Evolutionary conservation across 2,888 invertebrate species (phyloP).

Genomic region (Lottia gigantea): DNA sequence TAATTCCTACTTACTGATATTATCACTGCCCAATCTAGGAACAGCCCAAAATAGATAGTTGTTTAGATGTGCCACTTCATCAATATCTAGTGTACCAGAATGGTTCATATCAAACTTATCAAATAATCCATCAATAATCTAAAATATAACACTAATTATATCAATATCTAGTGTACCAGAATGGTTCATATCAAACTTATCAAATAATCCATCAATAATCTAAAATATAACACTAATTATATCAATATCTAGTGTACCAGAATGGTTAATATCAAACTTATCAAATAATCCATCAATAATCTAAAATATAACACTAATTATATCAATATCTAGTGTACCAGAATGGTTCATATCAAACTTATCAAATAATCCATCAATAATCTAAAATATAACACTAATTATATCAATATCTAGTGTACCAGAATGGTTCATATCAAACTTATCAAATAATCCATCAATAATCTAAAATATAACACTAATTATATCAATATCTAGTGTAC

Average conservation of each 20-base stretch:
- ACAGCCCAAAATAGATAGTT: constrained; percentile 45
- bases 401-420: too few relatives aligned
- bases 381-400: constrained; percentile 30
- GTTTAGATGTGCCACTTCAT: constrained; percentile 47
- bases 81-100: constrained; percentile 44
- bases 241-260: constrained; percentile 43
- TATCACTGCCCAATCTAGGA: constrained; percentile 38
- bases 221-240: constrained; percentile 23
- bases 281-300: constrained; percentile 40
- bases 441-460: too few relatives aligned
- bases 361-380: constrained; percentile 39
- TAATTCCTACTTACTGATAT: constrained; percentile 35
- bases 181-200: constrained; percentile 46
- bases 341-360: constrained; percentile 49
- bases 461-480: too few relatives aligned
- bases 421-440: too few relatives aligned
- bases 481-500: too few relatives aligned
- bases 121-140: constrained; percentile 45
- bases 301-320: constrained; percentile 29
- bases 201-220: constrained; percentile 43
- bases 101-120: constrained; percentile 46
- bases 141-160: constrained; percentile 14
- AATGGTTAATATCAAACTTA: constrained; percentile 48
- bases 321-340: constrained; percentile 41
- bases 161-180: constrained; percentile 46